These are phyloP conservation scores for Acrossocheilus fasciatus DNA, from an alignment of 2,797 vertebrate species.

Conservation along the genomic window DNA sequence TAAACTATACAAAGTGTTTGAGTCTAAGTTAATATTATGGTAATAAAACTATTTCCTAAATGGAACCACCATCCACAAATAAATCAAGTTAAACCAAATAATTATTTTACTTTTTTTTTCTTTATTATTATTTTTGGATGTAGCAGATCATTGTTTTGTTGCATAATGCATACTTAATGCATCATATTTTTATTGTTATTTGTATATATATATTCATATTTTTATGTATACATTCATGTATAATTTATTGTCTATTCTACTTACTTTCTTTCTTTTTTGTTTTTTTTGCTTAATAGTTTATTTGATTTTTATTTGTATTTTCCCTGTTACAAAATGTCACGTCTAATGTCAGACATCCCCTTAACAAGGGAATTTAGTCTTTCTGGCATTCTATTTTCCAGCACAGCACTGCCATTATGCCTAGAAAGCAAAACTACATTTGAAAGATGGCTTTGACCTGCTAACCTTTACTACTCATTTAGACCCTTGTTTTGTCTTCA, in stretches of 20 bases:
- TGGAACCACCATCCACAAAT: neutral
- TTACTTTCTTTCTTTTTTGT: too few relatives aligned
- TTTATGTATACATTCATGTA: neutral
- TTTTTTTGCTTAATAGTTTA: neutral
- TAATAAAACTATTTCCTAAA: neutral
- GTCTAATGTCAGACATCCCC: neutral
- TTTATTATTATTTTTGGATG: neutral
- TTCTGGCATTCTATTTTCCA: neutral
- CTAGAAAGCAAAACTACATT: constrained; percentile 1
- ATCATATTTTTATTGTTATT: neutral
- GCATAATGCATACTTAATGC: neutral
- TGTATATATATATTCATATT: neutral
- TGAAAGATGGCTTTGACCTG: constrained; percentile 16
- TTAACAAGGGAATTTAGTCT: neutral
- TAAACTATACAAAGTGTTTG: too few relatives aligned
- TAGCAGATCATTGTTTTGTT: neutral
- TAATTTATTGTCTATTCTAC: neutral
- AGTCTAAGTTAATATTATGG: too few relatives aligned
- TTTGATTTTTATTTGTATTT: neutral
- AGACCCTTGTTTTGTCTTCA: constrained; percentile 21
- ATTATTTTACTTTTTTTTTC: neutral
- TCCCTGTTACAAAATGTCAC: neutral
- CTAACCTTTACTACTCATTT: constrained; percentile 14
- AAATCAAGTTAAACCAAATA: neutral
- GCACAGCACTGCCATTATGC: neutral